A percentile compares a stretch with the other conserved stretches of the same genome.
These are phyloP conservation scores for Acropternis orthonyx DNA, from an alignment of 2,797 vertebrate genomes.

Conservation along the genomic window DNA sequence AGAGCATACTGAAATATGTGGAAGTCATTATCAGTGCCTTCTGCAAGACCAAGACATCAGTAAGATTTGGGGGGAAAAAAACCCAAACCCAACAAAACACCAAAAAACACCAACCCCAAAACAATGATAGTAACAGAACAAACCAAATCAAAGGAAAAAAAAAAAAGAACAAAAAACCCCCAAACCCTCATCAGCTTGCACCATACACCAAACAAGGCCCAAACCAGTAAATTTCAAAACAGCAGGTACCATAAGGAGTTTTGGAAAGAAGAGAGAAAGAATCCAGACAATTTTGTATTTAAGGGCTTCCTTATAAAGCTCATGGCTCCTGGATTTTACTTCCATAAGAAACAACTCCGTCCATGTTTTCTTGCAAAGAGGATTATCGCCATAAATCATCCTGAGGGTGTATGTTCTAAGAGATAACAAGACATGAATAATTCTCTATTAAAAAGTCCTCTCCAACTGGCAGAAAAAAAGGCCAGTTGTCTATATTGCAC, in stretches of 20 bases:
- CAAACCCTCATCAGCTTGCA: neutral
- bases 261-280: neutral
- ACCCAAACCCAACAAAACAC: accelerated
- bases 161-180: neutral
- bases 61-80: neutral
- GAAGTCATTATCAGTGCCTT: neutral
- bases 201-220: neutral
- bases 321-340: neutral
- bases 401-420: neutral
- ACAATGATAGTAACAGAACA: accelerated
- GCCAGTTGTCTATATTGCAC: neutral
- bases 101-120: neutral
- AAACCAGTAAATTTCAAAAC: neutral
- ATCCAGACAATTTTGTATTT: neutral
- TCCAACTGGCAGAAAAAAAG: neutral
- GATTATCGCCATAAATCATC: neutral
- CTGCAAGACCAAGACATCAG: neutral
- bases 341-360: neutral
- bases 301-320: neutral
- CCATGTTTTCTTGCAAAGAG: neutral
- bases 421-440: neutral
- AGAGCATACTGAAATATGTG: neutral
- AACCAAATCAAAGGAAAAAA: neutral
- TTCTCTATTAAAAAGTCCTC: neutral
- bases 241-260: neutral